Percentiles rank a stretch among this genome's conserved stretches.
Conservation (phyloP, 2,888 invertebrate genomes). For the Leistus spinibarbis region DNA sequence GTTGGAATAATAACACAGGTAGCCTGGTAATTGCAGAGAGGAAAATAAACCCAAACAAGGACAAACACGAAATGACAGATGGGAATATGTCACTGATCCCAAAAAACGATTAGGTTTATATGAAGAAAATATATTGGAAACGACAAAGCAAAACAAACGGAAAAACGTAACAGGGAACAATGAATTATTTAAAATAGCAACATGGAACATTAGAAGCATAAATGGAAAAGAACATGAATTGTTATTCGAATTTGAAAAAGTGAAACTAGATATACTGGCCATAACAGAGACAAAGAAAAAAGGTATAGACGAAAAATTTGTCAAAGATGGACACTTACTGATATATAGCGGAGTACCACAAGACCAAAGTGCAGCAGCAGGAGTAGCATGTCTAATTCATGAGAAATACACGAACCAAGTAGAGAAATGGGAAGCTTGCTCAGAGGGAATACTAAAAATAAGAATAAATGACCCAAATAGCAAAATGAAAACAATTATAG, state of each 20-base stretch:
- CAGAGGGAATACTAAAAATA: background rate
- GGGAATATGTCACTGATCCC: no score
- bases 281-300: background rate
- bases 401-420: constrained; percentile 2
- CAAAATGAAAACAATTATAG: background rate
- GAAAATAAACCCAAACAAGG: no score
- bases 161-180: background rate
- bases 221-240: background rate
- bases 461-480: background rate
- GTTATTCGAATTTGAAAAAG: background rate
- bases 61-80: no score
- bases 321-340: background rate
- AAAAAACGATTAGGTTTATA: no score
- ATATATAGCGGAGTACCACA: background rate
- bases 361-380: background rate
- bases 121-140: no score
- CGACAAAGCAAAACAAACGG: background rate
- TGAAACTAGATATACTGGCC: background rate
- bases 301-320: no score
- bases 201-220: background rate
- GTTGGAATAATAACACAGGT: no score
- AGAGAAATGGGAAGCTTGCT: background rate
- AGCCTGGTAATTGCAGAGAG: no score
- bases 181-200: background rate
- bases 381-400: background rate